Conservation (phyloP, 2,888 invertebrate genomes). For the Halocaridina rubra region DNA sequence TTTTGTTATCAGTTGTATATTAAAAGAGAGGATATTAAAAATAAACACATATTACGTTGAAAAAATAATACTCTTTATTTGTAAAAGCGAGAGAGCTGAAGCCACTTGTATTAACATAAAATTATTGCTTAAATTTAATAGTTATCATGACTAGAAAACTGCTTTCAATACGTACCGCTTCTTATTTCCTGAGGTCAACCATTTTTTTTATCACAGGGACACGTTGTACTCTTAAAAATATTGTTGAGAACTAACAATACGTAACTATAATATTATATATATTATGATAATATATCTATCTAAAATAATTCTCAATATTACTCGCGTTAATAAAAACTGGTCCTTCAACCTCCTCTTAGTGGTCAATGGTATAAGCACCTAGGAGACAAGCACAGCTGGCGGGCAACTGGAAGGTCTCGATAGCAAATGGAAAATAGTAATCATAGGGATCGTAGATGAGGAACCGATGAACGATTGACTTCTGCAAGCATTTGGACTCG, state of each 20-base stretch:
- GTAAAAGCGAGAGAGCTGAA: neutral
- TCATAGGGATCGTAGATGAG: slow-evolving; percentile 65
- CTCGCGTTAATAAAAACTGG: neutral
- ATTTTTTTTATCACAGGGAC: slow-evolving; percentile 10
- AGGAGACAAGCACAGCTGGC: slow-evolving; percentile 65
- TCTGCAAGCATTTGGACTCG: slow-evolving; percentile 65
- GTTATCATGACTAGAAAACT: slow-evolving; percentile 11
- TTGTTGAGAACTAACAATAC: neutral
- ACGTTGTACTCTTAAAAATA: neutral
- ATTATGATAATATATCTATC: neutral
- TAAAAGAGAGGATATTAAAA: too few species aligned
- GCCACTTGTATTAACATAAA: neutral
- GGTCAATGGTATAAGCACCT: slow-evolving; percentile 19
- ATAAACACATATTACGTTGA: too few species aligned
- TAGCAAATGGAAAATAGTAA: slow-evolving; percentile 65
- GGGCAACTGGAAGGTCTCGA: slow-evolving; percentile 65
- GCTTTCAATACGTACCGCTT: slow-evolving; percentile 26
- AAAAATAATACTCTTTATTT: too few species aligned
- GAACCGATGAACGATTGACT: slow-evolving; percentile 65
- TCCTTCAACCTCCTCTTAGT: neutral
- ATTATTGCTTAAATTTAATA: too few species aligned
- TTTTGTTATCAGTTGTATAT: too few species aligned
- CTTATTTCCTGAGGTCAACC: neutral
- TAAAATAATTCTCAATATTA: neutral
- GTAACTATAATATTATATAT: neutral